Conservation (phyloP, 2,113 vertebrate genomes). For the Macquaria australasica region DNA sequence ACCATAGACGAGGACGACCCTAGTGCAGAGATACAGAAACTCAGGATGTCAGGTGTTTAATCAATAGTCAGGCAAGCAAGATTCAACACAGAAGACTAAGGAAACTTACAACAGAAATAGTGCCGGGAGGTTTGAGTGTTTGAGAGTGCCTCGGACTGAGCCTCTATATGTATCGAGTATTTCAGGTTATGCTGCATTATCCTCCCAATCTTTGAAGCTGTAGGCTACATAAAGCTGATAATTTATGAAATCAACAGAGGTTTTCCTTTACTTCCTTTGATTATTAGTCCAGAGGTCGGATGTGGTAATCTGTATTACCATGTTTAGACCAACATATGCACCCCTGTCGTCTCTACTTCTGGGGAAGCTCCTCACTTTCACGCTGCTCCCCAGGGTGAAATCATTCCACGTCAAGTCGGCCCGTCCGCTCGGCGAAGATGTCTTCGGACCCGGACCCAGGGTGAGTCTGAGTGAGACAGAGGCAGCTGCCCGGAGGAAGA, state of each 20-base stretch:
- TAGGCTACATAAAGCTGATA: neutral
- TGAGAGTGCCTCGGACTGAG: too few relatives aligned
- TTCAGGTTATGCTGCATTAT: neutral
- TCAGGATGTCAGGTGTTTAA: neutral
- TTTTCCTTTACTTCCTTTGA: neutral
- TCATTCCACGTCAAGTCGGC: too few relatives aligned
- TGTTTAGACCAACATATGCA: too few relatives aligned
- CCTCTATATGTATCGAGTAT: too few relatives aligned
- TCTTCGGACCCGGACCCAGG: too few relatives aligned
- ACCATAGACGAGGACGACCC: neutral
- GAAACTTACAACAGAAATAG: neutral
- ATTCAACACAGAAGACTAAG: neutral
- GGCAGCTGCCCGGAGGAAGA: too few relatives aligned
- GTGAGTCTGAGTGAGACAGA: too few relatives aligned
- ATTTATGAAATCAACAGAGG: neutral
- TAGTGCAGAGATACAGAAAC: slow-evolving; percentile 2
- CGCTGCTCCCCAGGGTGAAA: too few relatives aligned
- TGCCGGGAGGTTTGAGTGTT: neutral
- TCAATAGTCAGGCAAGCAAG: neutral
- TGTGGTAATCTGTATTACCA: too few relatives aligned
- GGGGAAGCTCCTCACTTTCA: too few relatives aligned
- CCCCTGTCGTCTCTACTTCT: too few relatives aligned
- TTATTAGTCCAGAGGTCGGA: neutral
- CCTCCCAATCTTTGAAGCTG: neutral
- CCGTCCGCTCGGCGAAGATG: too few relatives aligned